Percentiles rank a stretch among this genome's conserved stretches.
Evolutionary conservation across 1,140 invertebrate genomes (phyloP).

Genomic region (Laupala kohalensis): DNA sequence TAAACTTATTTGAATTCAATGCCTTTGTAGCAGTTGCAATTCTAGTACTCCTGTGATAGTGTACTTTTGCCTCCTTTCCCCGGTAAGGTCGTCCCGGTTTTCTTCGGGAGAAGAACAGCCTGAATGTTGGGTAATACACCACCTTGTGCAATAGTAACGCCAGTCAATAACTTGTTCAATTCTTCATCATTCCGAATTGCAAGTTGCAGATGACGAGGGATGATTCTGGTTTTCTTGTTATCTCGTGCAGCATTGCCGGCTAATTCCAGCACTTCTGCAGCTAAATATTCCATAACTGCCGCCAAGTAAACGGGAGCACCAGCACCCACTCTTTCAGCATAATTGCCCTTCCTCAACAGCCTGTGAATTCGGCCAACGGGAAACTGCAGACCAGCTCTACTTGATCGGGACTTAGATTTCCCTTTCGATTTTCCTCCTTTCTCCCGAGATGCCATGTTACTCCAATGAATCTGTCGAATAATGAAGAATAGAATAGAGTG

Average conservation of each 20-base stretch:
- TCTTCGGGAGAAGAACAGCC: constrained; percentile 47
- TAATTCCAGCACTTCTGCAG: constrained; percentile 66
- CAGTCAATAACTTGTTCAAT: constrained; percentile 59
- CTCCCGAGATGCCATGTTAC: no score
- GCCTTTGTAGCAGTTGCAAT: no score
- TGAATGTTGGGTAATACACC: constrained; percentile 72
- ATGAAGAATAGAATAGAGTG: no score
- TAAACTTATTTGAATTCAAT: no score
- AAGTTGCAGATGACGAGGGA: constrained; percentile 67
- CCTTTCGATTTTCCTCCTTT: constrained; percentile 45
- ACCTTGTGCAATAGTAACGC: constrained; percentile 71
- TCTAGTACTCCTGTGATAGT: constrained; percentile 7
- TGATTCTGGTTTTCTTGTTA: constrained; percentile 50
- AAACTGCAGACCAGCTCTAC: constrained; percentile 52
- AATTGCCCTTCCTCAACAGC: constrained; percentile 53
- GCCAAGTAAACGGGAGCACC: constrained; percentile 57
- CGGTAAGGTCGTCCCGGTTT: constrained; percentile 22
- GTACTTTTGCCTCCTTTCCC: constrained; percentile 6
- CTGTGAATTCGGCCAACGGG: constrained; percentile 57
- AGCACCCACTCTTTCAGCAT: constrained; percentile 52
- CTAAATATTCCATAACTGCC: constrained; percentile 44
- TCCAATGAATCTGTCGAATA: no score
- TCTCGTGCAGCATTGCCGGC: constrained; percentile 62
- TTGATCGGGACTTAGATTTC: constrained; percentile 46
- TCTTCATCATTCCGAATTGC: constrained; percentile 80